Evolutionary conservation across 2,797 vertebrate species (phyloP).

Genomic region (Gymnoscopelus microlampas): DNA sequence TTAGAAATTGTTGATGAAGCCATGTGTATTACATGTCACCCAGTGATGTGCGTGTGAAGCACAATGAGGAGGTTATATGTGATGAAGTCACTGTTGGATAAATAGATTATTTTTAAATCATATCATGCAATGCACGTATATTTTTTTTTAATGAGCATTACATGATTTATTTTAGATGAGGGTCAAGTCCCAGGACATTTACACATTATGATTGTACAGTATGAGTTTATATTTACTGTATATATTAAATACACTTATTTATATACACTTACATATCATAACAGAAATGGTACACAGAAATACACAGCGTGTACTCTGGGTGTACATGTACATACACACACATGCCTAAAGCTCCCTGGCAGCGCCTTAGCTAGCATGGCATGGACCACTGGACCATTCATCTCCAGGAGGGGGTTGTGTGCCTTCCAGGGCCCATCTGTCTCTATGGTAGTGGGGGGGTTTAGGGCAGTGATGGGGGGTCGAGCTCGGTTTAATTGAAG

Average conservation of each 20-base stretch:
- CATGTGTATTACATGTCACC: too few species aligned
- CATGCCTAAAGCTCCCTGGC: slow-evolving; percentile 22
- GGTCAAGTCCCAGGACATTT: slow-evolving; percentile 34
- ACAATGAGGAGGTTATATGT: too few species aligned
- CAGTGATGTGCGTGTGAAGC: too few species aligned
- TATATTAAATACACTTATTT: too few species aligned
- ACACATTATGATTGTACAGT: slow-evolving; percentile 3
- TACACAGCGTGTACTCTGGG: too few species aligned
- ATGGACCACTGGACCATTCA: slow-evolving; percentile 65
- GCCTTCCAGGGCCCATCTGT: slow-evolving; percentile 68
- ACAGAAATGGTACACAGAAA: too few species aligned
- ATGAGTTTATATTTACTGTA: too few species aligned
- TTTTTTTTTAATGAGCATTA: slow-evolving; percentile 42
- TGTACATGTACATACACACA: too few species aligned
- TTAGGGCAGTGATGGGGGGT: slow-evolving; percentile 52
- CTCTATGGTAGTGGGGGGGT: slow-evolving; percentile 45
- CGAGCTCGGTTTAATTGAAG: slow-evolving; percentile 81
- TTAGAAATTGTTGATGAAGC: too few species aligned
- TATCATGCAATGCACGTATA: slow-evolving; percentile 18
- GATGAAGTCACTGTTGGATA: too few species aligned
- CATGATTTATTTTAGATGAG: slow-evolving; percentile 31
- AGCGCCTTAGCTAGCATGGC: slow-evolving; percentile 43
- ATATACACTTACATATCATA: too few species aligned
- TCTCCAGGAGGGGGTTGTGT: slow-evolving; percentile 59
- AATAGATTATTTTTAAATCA: slow-evolving; percentile 22